A percentile compares a stretch with the other conserved stretches of the same genome.
Evolutionary conservation across 2,113 vertebrate genomes (phyloP).

Genomic region (Ceuthmochares aereus): DNA sequence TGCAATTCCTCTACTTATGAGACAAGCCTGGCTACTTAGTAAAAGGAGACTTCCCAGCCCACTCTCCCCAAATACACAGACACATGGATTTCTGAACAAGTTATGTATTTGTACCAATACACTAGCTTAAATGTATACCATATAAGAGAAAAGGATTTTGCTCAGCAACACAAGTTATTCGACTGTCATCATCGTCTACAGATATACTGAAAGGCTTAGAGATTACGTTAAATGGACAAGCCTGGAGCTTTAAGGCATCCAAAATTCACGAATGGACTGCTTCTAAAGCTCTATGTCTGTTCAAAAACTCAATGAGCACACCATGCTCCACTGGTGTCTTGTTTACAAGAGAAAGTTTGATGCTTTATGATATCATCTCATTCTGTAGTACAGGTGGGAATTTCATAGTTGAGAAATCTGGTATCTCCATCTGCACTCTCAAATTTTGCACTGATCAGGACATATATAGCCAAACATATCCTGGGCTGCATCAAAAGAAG

Average conservation of each 20-base stretch:
- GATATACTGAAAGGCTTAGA: not conserved
- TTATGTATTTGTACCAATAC: not conserved
- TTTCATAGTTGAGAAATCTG: not conserved
- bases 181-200: fast-evolving
- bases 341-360: not conserved
- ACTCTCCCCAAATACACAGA: not conserved
- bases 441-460: not conserved
- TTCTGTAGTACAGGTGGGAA: not conserved
- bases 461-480: not conserved
- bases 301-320: not conserved
- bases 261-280: not conserved
- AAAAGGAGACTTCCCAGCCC: not conserved
- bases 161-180: not conserved
- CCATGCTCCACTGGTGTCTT: not conserved
- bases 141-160: not conserved
- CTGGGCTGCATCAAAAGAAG: too few species aligned
- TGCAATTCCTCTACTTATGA: not conserved
- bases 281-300: not conserved
- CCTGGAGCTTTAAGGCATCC: not conserved
- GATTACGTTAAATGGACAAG: not conserved
- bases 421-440: not conserved
- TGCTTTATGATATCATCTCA: not conserved
- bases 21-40: too few species aligned
- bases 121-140: not conserved
- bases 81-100: not conserved